Evolutionary conservation across 2,797 vertebrate genomes (phyloP).

Genomic region (Pempheris klunzingeri): DNA sequence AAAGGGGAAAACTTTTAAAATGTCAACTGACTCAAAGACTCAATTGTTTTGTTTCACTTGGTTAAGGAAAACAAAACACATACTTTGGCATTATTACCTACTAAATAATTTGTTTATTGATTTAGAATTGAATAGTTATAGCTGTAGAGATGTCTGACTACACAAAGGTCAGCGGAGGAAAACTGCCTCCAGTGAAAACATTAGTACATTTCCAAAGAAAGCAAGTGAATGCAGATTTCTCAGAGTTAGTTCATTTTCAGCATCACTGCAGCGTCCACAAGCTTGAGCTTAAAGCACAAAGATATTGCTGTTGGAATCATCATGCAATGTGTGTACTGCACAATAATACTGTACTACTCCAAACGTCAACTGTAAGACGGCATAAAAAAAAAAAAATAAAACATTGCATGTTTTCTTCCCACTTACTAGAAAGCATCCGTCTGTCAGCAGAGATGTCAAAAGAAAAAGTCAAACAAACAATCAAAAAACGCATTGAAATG

Average conservation of each 20-base stretch:
- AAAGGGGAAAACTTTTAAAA: slow-evolving; percentile 37
- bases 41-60: slow-evolving; percentile 24
- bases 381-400: slow-evolving; percentile 4
- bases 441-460: slow-evolving; percentile 18
- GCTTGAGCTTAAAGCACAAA: neutral
- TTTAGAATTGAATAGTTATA: neutral
- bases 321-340: neutral
- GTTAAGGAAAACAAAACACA: slow-evolving; percentile 1
- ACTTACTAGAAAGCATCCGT: neutral
- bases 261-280: slow-evolving; percentile 3
- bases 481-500: slow-evolving; percentile 54
- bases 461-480: slow-evolving; percentile 47
- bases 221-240: neutral
- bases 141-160: neutral
- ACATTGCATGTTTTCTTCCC: neutral
- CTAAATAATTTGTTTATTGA: neutral
- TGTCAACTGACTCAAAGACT: slow-evolving; percentile 13
- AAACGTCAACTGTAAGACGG: slow-evolving; percentile 19
- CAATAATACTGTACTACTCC: neutral
- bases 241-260: neutral
- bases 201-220: neutral
- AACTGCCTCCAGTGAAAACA: neutral
- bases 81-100: neutral
- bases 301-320: slow-evolving; percentile 1
- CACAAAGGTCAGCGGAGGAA: neutral